phyloP scores from a whole-genome alignment of 2,113 vertebrate genomes.

The Paracanthobrama guichenoti region DNA sequence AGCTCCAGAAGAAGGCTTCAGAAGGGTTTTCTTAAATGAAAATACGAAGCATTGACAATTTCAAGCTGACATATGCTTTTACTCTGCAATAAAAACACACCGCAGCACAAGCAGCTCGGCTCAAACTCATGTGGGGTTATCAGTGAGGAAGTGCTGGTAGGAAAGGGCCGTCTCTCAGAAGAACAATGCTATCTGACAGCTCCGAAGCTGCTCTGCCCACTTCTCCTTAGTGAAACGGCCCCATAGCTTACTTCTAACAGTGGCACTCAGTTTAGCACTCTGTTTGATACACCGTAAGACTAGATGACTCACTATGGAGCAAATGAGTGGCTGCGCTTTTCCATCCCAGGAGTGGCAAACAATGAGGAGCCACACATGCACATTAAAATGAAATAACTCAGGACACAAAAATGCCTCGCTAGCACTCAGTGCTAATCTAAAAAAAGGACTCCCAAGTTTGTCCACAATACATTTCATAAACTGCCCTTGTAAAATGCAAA shows the following conservation, averaged over 20 bases:
- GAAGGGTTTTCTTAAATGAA: background rate
- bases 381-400: constrained; percentile 25
- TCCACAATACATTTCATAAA: constrained; percentile 4
- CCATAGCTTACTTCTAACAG: background rate
- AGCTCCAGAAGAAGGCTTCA: background rate
- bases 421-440: constrained; percentile 25
- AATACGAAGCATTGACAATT: background rate
- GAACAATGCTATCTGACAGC: constrained; percentile 59
- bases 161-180: constrained; percentile 43
- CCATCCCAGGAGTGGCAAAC: constrained; percentile 33
- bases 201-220: constrained; percentile 41
- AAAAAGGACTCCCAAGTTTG: constrained; percentile 30
- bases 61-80: constrained; percentile 6
- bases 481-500: constrained; percentile 2
- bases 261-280: constrained; percentile 2
- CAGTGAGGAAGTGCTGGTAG: constrained; percentile 53
- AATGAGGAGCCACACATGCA: constrained; percentile 14
- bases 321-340: constrained; percentile 23
- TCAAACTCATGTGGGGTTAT: constrained; percentile 44
- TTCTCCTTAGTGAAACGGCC: constrained; percentile 10
- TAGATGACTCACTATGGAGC: constrained; percentile 49
- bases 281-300: background rate
- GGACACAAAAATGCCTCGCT: background rate
- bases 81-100: background rate
- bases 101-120: background rate